phyloP scores from a whole-genome alignment of 2,888 invertebrate genomes.

The Tetragonisca angustula region DNA sequence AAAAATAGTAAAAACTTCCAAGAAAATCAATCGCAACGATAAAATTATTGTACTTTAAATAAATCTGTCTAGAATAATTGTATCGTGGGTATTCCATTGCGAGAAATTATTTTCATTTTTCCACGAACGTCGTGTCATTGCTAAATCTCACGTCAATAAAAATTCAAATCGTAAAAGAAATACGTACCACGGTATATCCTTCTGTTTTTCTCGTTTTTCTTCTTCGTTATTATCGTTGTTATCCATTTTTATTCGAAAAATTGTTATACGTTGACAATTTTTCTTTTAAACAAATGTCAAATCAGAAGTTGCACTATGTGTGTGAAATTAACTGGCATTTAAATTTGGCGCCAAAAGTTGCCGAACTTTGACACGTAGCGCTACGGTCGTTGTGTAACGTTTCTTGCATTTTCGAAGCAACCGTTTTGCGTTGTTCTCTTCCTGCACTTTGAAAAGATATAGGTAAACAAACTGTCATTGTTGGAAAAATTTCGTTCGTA shows the following conservation, averaged over 20 bases:
- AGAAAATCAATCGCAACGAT: constrained; percentile 49
- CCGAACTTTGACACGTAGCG: neutral
- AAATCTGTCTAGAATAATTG: constrained; percentile 25
- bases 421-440: neutral
- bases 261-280: neutral
- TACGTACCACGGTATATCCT: no score
- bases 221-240: neutral
- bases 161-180: neutral
- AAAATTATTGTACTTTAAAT: constrained; percentile 30
- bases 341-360: constrained; percentile 6
- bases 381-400: no score
- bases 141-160: neutral
- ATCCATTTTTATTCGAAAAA: neutral
- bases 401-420: neutral
- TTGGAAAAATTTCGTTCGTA: neutral
- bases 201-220: no score
- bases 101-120: neutral
- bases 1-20: constrained; percentile 53
- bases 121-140: neutral
- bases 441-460: neutral
- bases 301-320: neutral
- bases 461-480: neutral
- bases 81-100: neutral
- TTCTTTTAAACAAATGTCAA: neutral
- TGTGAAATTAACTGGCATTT: neutral